These are phyloP conservation scores for Mimachlamys varia DNA, from an alignment of 2,888 invertebrate genomes.

Conservation along the genomic window DNA sequence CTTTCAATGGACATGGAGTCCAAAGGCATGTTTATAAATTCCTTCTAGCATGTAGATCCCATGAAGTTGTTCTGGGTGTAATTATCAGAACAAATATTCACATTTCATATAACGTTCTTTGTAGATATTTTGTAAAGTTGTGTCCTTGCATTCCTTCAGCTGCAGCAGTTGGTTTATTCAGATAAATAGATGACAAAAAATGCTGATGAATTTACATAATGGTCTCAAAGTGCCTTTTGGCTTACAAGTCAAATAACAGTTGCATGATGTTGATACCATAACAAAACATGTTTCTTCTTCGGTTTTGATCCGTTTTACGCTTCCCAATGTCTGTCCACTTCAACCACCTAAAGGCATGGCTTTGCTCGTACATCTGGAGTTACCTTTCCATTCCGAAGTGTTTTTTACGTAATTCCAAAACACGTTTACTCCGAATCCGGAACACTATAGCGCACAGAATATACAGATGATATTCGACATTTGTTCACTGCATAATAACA, in stretches of 20 bases:
- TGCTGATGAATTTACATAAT: background rate
- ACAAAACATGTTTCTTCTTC: background rate
- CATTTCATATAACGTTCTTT: background rate
- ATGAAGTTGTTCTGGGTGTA: no score
- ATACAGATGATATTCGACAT: background rate
- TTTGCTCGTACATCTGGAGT: background rate
- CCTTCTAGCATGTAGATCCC: no score
- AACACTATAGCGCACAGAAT: background rate
- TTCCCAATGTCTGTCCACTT: background rate
- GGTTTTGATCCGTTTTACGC: background rate
- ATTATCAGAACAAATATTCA: no score
- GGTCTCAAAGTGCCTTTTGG: no score
- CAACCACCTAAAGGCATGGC: background rate
- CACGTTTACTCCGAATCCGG: background rate
- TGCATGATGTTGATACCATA: background rate
- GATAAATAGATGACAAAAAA: background rate
- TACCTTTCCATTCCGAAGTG: background rate
- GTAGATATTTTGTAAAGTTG: background rate
- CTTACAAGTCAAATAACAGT: background rate
- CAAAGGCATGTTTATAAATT: background rate
- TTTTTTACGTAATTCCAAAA: background rate
- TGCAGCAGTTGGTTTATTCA: background rate
- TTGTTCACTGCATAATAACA: background rate
- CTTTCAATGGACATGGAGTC: background rate
- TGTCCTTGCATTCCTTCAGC: no score